phyloP scores from a whole-genome alignment of 2,113 vertebrate species.

The Pomatostomus ruficeps region DNA sequence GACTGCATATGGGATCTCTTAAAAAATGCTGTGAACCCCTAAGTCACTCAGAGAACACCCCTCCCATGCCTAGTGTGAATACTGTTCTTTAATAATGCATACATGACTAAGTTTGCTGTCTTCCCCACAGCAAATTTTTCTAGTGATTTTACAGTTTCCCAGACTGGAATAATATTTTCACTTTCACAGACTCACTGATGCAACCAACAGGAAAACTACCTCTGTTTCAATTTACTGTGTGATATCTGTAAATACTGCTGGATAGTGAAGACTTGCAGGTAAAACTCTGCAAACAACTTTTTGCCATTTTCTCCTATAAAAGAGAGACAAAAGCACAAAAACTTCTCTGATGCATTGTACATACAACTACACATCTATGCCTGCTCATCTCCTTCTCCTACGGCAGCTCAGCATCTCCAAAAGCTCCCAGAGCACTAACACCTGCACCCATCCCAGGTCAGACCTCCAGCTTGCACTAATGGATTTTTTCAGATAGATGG shows the following conservation, averaged over 20 bases:
- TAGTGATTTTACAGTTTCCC: not conserved
- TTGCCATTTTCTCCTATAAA: not conserved
- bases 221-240: not conserved
- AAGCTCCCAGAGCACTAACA: not conserved
- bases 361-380: not conserved
- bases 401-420: not conserved
- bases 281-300: not conserved
- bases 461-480: conserved; percentile 17
- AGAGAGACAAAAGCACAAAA: not conserved
- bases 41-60: not conserved
- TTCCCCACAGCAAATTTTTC: not conserved
- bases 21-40: not conserved
- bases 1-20: not conserved
- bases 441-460: not conserved
- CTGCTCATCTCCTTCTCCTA: not conserved
- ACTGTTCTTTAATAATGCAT: not conserved
- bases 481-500: conserved; percentile 44
- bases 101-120: not conserved
- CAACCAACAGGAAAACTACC: not conserved
- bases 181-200: not conserved
- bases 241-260: not conserved
- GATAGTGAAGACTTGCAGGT: not conserved
- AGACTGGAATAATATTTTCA: not conserved
- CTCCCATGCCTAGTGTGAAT: not conserved
- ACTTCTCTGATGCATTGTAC: not conserved